phyloP scores from a whole-genome alignment of 2,888 invertebrate species.

The Nomada fucata region DNA sequence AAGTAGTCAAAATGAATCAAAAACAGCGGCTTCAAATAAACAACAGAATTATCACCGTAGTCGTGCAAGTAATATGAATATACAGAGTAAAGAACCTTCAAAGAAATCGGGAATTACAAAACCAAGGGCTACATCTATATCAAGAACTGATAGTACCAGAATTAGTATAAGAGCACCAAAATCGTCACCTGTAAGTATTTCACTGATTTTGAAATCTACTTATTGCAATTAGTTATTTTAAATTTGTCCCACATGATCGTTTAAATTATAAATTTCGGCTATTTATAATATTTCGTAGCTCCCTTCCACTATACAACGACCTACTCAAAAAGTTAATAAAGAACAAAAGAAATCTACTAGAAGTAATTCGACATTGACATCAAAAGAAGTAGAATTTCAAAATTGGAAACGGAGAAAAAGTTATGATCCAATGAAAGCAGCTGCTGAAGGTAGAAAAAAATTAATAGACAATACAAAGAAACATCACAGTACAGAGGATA shows the following conservation, averaged over 20 bases:
- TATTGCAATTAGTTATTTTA: neutral
- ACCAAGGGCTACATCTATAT: conserved; percentile 82
- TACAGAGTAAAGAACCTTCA: conserved; percentile 69
- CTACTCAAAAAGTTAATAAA: conserved; percentile 73
- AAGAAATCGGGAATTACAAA: conserved; percentile 74
- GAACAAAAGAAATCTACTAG: conserved; percentile 87
- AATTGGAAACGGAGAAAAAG: conserved; percentile 98
- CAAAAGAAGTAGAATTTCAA: conserved; percentile 94
- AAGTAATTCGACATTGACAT: conserved; percentile 89
- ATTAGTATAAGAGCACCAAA: conserved; percentile 87
- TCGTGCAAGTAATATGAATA: conserved; percentile 69
- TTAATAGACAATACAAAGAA: conserved; percentile 78
- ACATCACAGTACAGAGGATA: conserved; percentile 77
- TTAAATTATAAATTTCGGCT: neutral
- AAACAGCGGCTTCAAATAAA: conserved; percentile 65
- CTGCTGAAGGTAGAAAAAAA: conserved; percentile 92
- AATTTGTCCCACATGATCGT: no score
- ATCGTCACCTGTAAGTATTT: conserved; percentile 70
- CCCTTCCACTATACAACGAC: conserved; percentile 60
- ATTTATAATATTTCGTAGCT: conserved; percentile 54
- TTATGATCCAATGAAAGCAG: conserved; percentile 97
- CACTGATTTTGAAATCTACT: neutral
- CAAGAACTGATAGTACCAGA: conserved; percentile 87
- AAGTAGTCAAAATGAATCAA: conserved; percentile 73
- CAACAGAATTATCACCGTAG: conserved; percentile 74